Percentiles rank a stretch among this genome's conserved stretches.
phyloP scores from a whole-genome alignment of 1,140 invertebrate genomes.

The Ceratosolen solmsi region DNA sequence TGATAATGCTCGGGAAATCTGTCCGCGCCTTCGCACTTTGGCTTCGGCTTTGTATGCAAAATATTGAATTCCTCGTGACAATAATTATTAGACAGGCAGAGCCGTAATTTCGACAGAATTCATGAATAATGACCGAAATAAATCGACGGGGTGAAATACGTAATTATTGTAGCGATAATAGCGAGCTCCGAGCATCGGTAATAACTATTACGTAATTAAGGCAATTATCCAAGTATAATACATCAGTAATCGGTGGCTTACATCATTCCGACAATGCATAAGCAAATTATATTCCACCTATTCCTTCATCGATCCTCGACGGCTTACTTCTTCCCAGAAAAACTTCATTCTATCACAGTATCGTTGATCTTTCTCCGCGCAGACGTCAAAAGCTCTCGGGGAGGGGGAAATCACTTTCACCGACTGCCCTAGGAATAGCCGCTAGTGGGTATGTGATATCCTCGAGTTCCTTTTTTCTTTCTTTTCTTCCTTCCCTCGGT shows the following conservation, averaged over 20 bases:
- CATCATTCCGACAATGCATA: not conserved
- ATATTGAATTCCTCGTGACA: not conserved
- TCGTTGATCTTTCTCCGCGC: not conserved
- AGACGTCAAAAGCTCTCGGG: not conserved
- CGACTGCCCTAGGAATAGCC: not conserved
- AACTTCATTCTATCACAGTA: not conserved
- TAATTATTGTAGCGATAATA: not conserved
- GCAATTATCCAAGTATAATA: not conserved
- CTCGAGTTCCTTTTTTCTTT: conserved; percentile 14
- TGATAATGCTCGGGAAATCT: too few relatives aligned
- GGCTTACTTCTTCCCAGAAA: not conserved
- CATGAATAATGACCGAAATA: too few relatives aligned
- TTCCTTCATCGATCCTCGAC: too few relatives aligned
- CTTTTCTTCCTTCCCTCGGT: not conserved
- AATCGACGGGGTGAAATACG: too few relatives aligned
- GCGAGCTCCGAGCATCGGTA: not conserved
- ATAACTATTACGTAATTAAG: not conserved
- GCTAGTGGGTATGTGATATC: too few relatives aligned
- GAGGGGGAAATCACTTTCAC: conserved; percentile 32
- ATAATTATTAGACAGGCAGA: not conserved
- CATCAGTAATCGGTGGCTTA: not conserved
- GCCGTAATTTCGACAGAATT: not conserved
- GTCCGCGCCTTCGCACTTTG: too few relatives aligned
- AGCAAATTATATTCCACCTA: not conserved
- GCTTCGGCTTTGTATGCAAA: not conserved